phyloP scores from a whole-genome alignment of 92 coral and sea anemone genomes.

The Scolanthus callimorphus region DNA sequence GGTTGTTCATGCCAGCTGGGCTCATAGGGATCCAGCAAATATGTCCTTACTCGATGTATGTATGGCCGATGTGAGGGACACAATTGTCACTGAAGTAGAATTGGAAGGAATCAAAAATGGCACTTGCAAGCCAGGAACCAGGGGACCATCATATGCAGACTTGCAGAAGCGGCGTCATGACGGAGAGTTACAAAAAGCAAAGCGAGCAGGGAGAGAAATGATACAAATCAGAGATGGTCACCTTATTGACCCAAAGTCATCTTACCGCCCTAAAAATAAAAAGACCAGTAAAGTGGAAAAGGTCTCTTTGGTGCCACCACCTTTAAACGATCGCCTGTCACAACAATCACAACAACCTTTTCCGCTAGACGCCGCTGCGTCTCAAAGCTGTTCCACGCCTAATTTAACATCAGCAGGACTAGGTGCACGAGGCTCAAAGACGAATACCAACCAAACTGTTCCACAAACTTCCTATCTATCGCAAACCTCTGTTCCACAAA shows the following conservation, averaged over 20 bases:
- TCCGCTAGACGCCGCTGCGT: too few relatives aligned
- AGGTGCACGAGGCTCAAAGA: too few relatives aligned
- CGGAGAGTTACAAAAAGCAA: conserved; percentile 36
- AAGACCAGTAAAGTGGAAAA: background rate
- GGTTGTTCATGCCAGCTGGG: conserved; percentile 29
- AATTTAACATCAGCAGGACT: too few relatives aligned
- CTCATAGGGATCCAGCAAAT: conserved; percentile 35
- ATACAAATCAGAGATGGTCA: conserved; percentile 27
- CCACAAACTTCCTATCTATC: too few relatives aligned
- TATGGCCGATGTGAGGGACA: conserved; percentile 45
- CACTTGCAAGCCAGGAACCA: conserved; percentile 26
- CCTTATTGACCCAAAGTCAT: conserved; percentile 26
- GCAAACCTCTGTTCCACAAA: too few relatives aligned
- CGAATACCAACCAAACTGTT: too few relatives aligned
- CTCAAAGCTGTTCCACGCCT: too few relatives aligned
- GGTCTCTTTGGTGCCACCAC: too few relatives aligned
- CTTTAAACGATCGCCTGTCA: too few relatives aligned
- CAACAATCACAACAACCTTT: too few relatives aligned
- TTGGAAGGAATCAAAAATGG: conserved; percentile 28
- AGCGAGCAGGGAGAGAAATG: conserved; percentile 42
- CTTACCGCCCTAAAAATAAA: conserved; percentile 17
- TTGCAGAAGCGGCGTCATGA: conserved; percentile 26
- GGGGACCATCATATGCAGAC: conserved; percentile 44
- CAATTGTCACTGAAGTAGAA: conserved; percentile 37
- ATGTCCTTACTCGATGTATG: conserved; percentile 39